Evolutionary conservation across 2,888 invertebrate genomes (phyloP).

Genomic region (Hirudinaria manillensis): DNA sequence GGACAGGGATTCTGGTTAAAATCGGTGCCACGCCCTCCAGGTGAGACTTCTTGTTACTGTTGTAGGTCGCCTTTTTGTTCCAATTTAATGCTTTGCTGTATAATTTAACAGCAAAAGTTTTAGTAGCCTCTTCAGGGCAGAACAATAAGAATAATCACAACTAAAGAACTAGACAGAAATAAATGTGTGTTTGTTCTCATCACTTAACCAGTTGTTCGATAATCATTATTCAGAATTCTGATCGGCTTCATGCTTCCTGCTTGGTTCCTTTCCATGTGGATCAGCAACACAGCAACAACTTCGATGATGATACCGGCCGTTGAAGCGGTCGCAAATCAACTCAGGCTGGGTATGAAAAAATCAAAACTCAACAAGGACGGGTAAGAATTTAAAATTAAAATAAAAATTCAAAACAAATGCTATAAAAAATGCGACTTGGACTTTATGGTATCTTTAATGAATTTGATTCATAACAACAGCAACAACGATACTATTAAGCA

Average conservation of each 20-base stretch:
- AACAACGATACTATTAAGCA: no score
- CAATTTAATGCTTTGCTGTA: neutral
- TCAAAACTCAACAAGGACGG: neutral
- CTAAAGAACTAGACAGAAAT: neutral
- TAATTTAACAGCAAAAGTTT: neutral
- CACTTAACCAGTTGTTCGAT: neutral
- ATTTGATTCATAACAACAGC: no score
- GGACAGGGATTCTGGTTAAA: conserved; percentile 25
- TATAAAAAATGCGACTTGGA: no score
- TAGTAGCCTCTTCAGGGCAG: no score
- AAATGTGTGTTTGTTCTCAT: neutral
- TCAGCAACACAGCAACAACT: conserved; percentile 77
- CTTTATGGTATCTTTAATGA: no score
- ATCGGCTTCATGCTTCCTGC: conserved; percentile 79
- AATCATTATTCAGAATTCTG: conserved; percentile 59
- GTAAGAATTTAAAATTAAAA: neutral
- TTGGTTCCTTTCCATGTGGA: conserved; percentile 93
- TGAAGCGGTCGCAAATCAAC: conserved; percentile 53
- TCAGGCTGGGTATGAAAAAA: conserved; percentile 15
- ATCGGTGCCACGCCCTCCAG: conserved; percentile 28
- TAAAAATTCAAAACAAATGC: no score
- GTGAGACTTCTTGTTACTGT: conserved; percentile 17
- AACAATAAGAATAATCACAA: neutral
- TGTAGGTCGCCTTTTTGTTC: neutral
- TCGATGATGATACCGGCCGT: conserved; percentile 52